Evolutionary conservation across 2,797 vertebrate genomes (phyloP).

Genomic region (Melanotaenia boesemani): DNA sequence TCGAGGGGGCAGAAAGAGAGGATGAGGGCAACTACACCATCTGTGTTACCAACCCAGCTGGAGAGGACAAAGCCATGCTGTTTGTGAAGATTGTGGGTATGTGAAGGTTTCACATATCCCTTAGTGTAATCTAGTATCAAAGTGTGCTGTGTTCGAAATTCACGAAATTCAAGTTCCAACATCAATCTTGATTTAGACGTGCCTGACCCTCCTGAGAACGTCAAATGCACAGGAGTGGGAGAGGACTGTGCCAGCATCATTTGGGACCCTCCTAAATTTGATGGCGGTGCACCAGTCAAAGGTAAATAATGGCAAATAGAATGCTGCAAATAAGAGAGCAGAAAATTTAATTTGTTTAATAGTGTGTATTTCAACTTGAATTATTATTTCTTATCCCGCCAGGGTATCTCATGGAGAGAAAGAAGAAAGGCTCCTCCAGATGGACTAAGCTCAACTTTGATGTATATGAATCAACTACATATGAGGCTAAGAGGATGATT

Average conservation of each 20-base stretch:
- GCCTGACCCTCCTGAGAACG: constrained; percentile 88
- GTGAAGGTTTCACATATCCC: constrained; percentile 37
- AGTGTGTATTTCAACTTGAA: neutral
- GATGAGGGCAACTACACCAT: constrained; percentile 91
- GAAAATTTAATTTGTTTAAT: neutral
- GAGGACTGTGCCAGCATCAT: constrained; percentile 87
- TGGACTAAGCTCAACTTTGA: constrained; percentile 96
- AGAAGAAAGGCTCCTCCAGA: constrained; percentile 92
- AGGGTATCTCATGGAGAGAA: constrained; percentile 94
- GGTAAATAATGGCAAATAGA: constrained; percentile 69
- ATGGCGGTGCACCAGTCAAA: constrained; percentile 88
- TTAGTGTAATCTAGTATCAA: neutral
- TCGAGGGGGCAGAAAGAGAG: constrained; percentile 88
- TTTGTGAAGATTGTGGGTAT: constrained; percentile 90
- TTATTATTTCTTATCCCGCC: constrained; percentile 1
- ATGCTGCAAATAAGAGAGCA: neutral
- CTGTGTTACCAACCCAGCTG: constrained; percentile 87
- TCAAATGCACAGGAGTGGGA: constrained; percentile 86
- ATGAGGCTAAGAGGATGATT: constrained; percentile 92
- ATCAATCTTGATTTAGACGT: constrained; percentile 80
- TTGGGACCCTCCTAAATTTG: constrained; percentile 89
- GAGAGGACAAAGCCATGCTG: constrained; percentile 89
- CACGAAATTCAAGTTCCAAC: constrained; percentile 1
- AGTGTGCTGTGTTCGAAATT: neutral
- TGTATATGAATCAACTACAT: constrained; percentile 82